Evolutionary conservation across 1,140 invertebrate species (phyloP), one percentile per base, ranked within the genome.

Genomic region (Galleria mellonella): DNA sequence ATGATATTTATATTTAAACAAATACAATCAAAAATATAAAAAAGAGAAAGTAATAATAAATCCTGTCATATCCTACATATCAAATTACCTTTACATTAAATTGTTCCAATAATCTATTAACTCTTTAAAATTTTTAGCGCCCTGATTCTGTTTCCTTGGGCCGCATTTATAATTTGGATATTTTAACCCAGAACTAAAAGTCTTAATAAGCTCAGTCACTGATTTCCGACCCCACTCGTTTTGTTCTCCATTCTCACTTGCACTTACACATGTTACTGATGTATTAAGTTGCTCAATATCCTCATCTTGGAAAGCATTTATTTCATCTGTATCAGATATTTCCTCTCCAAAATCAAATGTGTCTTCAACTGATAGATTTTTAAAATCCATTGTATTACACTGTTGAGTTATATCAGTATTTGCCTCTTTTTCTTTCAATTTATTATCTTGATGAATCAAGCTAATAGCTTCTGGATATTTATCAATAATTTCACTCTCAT

Each of bases 281-380:
- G 59, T 46, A 47, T 62, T 63, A 7, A 81, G 53, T 9, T 72
- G 48, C 12, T 77, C 60, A 36, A 81, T 72, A 1, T 71, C 74
- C 37, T 83, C 72, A 31, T 81, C 76, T 15, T 81, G 77, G 38
- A 62, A 72, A 14, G 48, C 51, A 8, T 72, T 72, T 5, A 83
- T 57, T 13, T 72, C 64, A 43, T 63, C 63, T n/a, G n/a, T n/a
- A 9, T 43, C 43, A 44, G 8, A 48, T 43, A 49, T 62, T 12
- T 58, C 53, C 10, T 38, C 51, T 31, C 50, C 51, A 6, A 39
- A 43, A 2, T 53, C 48, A 11, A 37, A 14, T 0, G 78, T 81
- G 27, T 81, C 75, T 35, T 83, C 76, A 30, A 83, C 81, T 0
- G 76, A 81, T 2, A 81, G 38, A 30, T 66, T 73, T n/a, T n/a